Conservation (phyloP, 2,113 vertebrate genomes). For the Aramus guarauna region DNA sequence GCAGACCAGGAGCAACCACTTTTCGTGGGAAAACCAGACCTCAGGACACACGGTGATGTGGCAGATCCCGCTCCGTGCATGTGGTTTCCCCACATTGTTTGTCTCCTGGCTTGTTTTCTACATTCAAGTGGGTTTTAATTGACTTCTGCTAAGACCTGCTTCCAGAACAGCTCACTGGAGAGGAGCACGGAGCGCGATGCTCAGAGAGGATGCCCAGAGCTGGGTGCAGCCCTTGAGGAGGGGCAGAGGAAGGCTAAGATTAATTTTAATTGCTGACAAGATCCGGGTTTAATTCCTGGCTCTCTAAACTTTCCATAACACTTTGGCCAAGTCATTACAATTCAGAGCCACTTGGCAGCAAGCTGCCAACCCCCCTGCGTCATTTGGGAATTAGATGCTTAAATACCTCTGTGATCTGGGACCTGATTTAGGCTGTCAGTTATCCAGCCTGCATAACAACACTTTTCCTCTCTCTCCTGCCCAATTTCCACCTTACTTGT, state of each 20-base stretch:
- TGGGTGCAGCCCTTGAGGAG: background rate
- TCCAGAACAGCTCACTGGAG: background rate
- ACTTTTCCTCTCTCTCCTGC: background rate
- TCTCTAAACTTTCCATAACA: background rate
- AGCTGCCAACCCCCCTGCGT: background rate
- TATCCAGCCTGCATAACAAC: background rate
- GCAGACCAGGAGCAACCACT: background rate
- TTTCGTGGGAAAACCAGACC: fast-evolving
- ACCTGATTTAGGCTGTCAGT: slow-evolving; percentile 1
- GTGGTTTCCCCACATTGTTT: background rate
- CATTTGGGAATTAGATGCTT: background rate
- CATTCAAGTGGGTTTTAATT: background rate
- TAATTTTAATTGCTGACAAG: slow-evolving; percentile 11
- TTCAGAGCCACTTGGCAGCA: background rate
- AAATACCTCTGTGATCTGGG: background rate
- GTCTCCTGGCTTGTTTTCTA: background rate
- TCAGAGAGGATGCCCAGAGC: background rate
- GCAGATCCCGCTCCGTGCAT: fast-evolving
- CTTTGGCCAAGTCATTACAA: background rate
- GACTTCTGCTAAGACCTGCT: background rate
- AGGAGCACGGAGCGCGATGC: background rate
- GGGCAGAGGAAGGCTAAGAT: background rate
- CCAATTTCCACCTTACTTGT: background rate
- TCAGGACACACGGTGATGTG: fast-evolving
- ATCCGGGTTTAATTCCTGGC: background rate